Evolutionary conservation across 2,888 invertebrate genomes (phyloP).

Genomic region (Hedya salicella): DNA sequence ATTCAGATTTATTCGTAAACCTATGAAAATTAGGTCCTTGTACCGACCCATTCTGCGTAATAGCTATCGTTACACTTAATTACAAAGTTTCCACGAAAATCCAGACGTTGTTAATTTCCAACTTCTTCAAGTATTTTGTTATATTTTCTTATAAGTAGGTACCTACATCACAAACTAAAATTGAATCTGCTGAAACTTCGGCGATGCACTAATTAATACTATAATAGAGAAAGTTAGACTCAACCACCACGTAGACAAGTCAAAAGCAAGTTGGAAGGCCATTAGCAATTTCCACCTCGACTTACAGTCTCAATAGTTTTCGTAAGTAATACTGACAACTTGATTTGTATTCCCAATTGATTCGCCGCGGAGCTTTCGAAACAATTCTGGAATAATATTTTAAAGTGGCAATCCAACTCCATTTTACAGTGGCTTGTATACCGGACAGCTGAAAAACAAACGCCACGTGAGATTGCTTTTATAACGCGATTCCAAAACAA

Average conservation of each 20-base stretch:
- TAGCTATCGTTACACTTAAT: neutral
- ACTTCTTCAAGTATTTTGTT: neutral
- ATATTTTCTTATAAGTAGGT: no score
- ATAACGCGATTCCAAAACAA: neutral
- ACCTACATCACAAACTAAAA: slow-evolving; percentile 8
- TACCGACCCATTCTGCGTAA: no score
- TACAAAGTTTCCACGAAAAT: neutral
- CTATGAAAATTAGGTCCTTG: no score
- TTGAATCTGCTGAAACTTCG: slow-evolving; percentile 21
- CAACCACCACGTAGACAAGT: slow-evolving; percentile 16
- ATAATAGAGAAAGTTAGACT: slow-evolving; percentile 29
- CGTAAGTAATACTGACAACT: slow-evolving; percentile 5
- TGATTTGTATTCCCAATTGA: slow-evolving; percentile 2
- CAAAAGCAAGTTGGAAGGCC: slow-evolving; percentile 25
- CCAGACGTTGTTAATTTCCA: neutral
- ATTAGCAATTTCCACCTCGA: slow-evolving; percentile 27
- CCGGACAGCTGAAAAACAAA: neutral
- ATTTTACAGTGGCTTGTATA: neutral
- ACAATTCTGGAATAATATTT: neutral
- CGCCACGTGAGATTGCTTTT: neutral
- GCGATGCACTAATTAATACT: slow-evolving; percentile 32
- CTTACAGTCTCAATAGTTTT: slow-evolving; percentile 16
- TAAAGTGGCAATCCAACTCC: neutral
- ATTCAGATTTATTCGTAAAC: no score
- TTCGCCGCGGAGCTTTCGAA: neutral